Conservation (phyloP, 1,140 invertebrate species). For the Gonioctena quinquepunctata region DNA sequence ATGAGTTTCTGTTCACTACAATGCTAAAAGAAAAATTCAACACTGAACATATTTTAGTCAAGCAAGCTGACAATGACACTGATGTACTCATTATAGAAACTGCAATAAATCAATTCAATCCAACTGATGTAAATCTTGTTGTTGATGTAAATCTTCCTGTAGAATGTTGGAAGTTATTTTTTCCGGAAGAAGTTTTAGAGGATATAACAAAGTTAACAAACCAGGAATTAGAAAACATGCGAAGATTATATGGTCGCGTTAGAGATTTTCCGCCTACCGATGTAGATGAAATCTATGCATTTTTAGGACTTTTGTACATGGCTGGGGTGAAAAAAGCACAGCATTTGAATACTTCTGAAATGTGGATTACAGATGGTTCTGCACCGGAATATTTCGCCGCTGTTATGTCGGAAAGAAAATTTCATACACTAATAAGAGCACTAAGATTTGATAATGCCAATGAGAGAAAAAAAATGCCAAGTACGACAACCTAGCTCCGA, state of each 20-base stretch:
- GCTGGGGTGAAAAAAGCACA: constrained; percentile 55
- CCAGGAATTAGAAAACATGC: not conserved
- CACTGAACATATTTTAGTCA: too few species aligned
- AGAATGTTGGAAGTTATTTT: not conserved
- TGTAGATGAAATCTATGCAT: not conserved
- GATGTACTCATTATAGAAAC: too few species aligned
- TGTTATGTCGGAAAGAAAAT: constrained; percentile 13
- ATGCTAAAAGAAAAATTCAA: too few species aligned
- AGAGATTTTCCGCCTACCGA: not conserved
- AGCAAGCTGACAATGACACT: too few species aligned
- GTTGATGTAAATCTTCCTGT: too few species aligned
- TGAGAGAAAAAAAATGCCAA: too few species aligned
- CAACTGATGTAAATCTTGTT: too few species aligned
- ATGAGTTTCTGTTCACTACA: too few species aligned
- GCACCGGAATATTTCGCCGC: constrained; percentile 48
- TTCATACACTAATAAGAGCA: constrained; percentile 22
- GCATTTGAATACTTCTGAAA: constrained; percentile 55
- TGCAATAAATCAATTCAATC: too few species aligned
- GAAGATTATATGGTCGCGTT: not conserved
- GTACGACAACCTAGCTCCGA: too few species aligned
- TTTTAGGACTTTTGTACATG: constrained; percentile 58
- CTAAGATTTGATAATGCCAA: constrained; percentile 43
- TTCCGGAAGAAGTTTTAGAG: not conserved
- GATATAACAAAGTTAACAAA: not conserved
- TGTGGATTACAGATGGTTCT: constrained; percentile 50